Conservation (phyloP, 2,797 vertebrate species). For the Yasuhikotakia modesta region DNA sequence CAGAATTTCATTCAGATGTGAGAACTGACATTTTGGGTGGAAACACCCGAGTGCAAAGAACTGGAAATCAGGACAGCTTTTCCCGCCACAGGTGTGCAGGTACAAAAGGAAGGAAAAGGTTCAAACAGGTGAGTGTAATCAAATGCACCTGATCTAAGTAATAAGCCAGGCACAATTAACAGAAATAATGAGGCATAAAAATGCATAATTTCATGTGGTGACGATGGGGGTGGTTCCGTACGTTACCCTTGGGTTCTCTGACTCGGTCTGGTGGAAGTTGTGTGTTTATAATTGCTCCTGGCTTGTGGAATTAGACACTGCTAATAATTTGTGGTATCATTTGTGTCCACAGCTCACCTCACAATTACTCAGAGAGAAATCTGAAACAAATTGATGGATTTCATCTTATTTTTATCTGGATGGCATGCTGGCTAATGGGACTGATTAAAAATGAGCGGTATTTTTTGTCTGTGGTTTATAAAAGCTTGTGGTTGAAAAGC, state of each 20-base stretch:
- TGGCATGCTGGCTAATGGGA: slow-evolving; percentile 25
- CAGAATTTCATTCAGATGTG: neutral
- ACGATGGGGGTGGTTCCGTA: slow-evolving; percentile 32
- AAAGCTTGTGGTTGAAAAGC: slow-evolving; percentile 19
- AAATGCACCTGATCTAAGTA: slow-evolving; percentile 55
- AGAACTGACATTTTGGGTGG: neutral
- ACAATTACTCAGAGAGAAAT: neutral
- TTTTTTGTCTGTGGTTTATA: slow-evolving; percentile 13
- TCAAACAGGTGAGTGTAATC: slow-evolving; percentile 59
- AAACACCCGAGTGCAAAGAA: neutral
- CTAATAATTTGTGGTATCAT: slow-evolving; percentile 25
- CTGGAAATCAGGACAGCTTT: neutral
- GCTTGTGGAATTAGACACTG: neutral
- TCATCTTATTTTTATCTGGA: slow-evolving; percentile 5
- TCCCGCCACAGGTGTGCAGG: slow-evolving; percentile 47
- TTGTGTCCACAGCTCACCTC: neutral
- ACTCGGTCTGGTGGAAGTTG: slow-evolving; percentile 42
- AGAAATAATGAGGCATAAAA: slow-evolving; percentile 62
- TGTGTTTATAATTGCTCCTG: slow-evolving; percentile 9
- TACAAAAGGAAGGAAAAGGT: neutral
- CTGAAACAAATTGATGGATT: too few species aligned
- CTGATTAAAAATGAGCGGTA: slow-evolving; percentile 20
- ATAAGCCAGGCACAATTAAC: slow-evolving; percentile 57
- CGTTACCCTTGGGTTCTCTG: slow-evolving; percentile 38
- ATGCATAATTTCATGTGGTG: slow-evolving; percentile 45